Evolutionary conservation across 2,888 invertebrate genomes (phyloP).

Genomic region (Kryphioiulus occultus): DNA sequence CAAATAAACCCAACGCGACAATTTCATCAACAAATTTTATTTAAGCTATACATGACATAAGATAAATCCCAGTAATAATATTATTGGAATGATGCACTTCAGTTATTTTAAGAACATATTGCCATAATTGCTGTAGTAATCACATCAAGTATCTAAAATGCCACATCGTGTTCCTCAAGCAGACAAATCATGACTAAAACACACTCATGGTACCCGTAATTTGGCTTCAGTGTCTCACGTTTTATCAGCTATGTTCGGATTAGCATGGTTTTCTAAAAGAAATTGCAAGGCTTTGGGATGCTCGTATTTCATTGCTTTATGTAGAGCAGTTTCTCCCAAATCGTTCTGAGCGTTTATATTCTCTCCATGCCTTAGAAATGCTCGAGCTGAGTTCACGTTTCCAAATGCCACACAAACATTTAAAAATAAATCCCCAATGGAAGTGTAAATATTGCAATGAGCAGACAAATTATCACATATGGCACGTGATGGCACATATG

Average conservation of each 20-base stretch:
- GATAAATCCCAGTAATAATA: too few species aligned
- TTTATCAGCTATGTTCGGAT: not conserved
- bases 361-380: not conserved
- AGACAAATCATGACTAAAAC: too few species aligned
- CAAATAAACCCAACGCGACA: too few species aligned
- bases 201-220: too few species aligned
- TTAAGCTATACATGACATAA: too few species aligned
- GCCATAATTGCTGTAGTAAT: too few species aligned
- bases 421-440: not conserved
- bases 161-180: too few species aligned
- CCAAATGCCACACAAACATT: not conserved
- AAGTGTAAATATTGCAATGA: not conserved
- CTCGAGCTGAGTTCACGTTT: not conserved
- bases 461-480: not conserved
- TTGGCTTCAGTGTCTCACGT: not conserved
- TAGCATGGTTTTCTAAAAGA: too few species aligned
- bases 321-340: not conserved
- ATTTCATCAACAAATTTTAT: too few species aligned
- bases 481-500: not conserved
- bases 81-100: too few species aligned
- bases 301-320: not conserved
- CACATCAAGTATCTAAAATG: too few species aligned
- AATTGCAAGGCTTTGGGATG: not conserved
- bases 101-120: too few species aligned
- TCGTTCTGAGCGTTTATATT: not conserved